These are phyloP conservation scores for Ceratina japonica DNA, from an alignment of 1,140 invertebrate genomes.

Conservation along the genomic window DNA sequence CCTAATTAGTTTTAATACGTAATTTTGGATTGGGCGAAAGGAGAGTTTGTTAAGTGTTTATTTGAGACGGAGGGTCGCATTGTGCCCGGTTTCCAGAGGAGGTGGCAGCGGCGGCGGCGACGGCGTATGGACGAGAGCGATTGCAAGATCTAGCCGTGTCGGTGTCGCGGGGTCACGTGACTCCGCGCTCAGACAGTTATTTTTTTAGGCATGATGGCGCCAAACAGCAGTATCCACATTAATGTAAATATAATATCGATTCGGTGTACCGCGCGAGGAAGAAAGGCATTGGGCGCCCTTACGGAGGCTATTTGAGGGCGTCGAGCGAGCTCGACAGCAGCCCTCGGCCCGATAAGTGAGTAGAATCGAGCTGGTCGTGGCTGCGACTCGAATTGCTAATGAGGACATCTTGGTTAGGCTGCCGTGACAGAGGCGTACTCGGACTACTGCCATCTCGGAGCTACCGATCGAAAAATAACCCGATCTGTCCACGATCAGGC, in stretches of 20 bases:
- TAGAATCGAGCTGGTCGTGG: constrained; percentile 65
- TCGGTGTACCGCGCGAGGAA: constrained; percentile 66
- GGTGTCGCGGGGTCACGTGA: constrained; percentile 79
- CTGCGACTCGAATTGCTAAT: constrained; percentile 78
- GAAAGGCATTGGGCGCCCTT: constrained; percentile 53
- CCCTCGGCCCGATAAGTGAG: constrained; percentile 68
- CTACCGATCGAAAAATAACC: constrained; percentile 49
- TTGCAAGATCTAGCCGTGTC: constrained; percentile 68
- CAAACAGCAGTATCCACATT: constrained; percentile 80
- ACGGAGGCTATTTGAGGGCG: constrained; percentile 57
- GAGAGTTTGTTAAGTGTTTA: not conserved
- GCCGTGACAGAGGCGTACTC: constrained; percentile 69
- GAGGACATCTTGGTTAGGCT: constrained; percentile 81
- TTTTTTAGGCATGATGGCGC: constrained; percentile 83
- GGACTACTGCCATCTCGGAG: constrained; percentile 49
- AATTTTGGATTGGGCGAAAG: too few species aligned
- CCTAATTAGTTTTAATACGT: too few species aligned
- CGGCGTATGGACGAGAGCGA: constrained; percentile 37
- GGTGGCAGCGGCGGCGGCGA: not conserved
- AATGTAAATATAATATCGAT: constrained; percentile 76
- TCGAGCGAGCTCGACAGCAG: constrained; percentile 51
- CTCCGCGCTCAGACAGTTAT: constrained; percentile 78
- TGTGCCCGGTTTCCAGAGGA: constrained; percentile 28
- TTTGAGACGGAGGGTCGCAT: not conserved
- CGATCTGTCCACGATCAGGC: constrained; percentile 43